Percentiles rank a stretch among this genome's conserved stretches.
Conservation (phyloP, 2,888 invertebrate species). For the Elaeidobius kamerunicus region DNA sequence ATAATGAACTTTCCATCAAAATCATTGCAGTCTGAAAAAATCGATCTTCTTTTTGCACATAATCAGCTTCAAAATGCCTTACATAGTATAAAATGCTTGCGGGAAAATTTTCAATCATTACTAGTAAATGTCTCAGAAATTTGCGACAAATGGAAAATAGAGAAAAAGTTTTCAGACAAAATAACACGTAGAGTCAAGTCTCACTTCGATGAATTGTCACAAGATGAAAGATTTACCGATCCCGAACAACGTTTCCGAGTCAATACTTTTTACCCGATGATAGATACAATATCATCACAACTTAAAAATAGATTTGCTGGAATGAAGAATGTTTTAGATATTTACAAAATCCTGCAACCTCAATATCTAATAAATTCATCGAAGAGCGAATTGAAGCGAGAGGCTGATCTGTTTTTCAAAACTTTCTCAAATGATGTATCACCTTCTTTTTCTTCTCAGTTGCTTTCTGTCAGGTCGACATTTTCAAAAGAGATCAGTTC, state of each 20-base stretch:
- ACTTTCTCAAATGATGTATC: neutral
- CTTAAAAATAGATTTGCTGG: neutral
- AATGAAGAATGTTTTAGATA: neutral
- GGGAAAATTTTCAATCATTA: too few species aligned
- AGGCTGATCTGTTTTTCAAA: too few species aligned
- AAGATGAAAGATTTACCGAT: slow-evolving; percentile 1
- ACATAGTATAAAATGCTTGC: neutral
- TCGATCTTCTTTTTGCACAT: neutral
- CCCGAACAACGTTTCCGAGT: too few species aligned
- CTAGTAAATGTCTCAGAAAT: too few species aligned
- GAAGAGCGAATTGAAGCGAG: too few species aligned
- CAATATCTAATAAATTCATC: neutral
- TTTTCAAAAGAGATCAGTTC: neutral
- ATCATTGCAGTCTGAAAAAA: neutral
- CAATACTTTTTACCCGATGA: neutral
- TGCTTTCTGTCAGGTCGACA: too few species aligned
- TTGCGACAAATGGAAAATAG: neutral
- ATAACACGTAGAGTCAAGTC: too few species aligned
- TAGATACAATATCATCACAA: neutral
- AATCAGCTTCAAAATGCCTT: neutral
- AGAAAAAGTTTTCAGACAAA: neutral
- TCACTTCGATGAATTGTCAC: too few species aligned
- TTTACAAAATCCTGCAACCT: neutral
- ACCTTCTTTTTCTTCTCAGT: neutral
- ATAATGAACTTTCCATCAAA: neutral